Conservation (phyloP, 2,113 vertebrate genomes). For the Tenrec ecaudatus region DNA sequence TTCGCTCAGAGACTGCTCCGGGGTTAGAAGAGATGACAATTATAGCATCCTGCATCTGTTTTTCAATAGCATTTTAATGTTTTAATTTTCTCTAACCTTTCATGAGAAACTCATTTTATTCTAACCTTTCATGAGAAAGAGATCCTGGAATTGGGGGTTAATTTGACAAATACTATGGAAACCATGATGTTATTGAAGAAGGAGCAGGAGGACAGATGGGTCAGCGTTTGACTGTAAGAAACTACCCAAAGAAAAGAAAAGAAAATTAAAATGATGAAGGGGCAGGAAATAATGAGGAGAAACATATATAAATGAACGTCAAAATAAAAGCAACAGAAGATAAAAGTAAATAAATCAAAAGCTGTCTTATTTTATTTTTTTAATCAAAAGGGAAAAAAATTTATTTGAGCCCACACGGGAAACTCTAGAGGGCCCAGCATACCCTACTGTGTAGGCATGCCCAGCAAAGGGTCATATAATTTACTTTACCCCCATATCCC, state of each 20-base stretch:
- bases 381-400: too few relatives aligned
- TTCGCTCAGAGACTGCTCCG: background rate
- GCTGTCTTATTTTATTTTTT: background rate
- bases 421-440: too few relatives aligned
- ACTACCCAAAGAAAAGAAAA: background rate
- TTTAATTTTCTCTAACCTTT: background rate
- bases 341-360: background rate
- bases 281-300: background rate
- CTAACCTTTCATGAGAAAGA: too few relatives aligned
- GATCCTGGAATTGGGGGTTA: too few relatives aligned
- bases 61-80: background rate
- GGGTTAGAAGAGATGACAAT: background rate
- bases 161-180: too few relatives aligned
- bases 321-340: background rate
- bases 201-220: background rate
- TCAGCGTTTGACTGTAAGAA: background rate
- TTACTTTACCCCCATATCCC: too few relatives aligned
- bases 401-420: too few relatives aligned
- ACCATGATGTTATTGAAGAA: too few relatives aligned
- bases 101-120: background rate
- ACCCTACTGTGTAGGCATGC: too few relatives aligned
- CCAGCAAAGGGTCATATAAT: too few relatives aligned
- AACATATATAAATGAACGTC: background rate
- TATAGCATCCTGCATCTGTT: background rate
- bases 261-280: background rate